Base-by-base conservation (phyloP, 2,797 vertebrate genomes). In the Chrosomus eos region DNA sequence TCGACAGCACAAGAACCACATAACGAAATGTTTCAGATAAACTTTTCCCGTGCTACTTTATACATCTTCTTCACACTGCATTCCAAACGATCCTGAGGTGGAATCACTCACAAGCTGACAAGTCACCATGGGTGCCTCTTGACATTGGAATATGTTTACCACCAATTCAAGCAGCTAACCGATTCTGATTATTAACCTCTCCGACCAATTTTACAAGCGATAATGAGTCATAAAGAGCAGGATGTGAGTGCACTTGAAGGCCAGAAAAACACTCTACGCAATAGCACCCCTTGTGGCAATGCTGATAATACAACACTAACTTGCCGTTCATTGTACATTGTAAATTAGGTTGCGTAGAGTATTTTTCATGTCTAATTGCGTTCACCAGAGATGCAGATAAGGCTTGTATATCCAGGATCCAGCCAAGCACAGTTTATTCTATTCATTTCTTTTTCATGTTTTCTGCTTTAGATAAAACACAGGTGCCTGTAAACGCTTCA, bases 381-480 rank as follows among this genome's bases (percentile, higher is more conserved):
- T 62, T 62, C 1, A 19, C 13, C 23, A 38, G 43, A 40, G 18
- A 38, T 51, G 33, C n/a, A 84, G 48, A 60, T 43, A 43, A 77
- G 36, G 82, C 51, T 62, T 77, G 90, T 87, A 87, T 90, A 73
- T 86, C 67, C 89, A 85, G 85, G 88, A 92, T 94, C 92, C 91
- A 90, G 89, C 71, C 87, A 89, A 90, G 88, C 89, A 71, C 92
- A 90, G 91, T 91, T 81, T 60, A 62, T 80, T 91, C 18, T 62
- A 26, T 80, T 26, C 23, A 33, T 68, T 43, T 70, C 4, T 67
- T 26, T 53, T 74, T 8, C 7, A 76, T 28, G 73, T 81, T 28
- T 77, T 83, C 87, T 80, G 81, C 80, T 85, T 93, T 95, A 93
- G 94, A 93, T 91, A 78, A 93, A 94, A 95, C 93, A 94, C 93